A percentile compares a stretch with the other conserved stretches of the same genome.
phyloP scores from a whole-genome alignment of 2,888 invertebrate genomes.

The Ophion costatus region DNA sequence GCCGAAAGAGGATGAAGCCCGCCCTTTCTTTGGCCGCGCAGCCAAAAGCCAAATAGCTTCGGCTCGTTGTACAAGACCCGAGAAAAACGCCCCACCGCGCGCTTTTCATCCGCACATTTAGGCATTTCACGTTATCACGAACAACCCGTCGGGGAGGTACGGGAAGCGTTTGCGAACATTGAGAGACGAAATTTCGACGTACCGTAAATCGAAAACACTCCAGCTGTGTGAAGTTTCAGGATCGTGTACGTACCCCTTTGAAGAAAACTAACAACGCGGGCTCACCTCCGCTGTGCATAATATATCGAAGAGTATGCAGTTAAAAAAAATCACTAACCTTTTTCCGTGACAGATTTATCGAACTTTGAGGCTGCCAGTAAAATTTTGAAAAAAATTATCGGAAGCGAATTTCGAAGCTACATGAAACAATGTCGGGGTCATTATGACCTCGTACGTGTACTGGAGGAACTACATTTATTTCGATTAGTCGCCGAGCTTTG shows the following conservation, averaged over 20 bases:
- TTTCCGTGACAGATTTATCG: no score
- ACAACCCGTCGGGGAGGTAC: not conserved
- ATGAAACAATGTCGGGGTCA: no score
- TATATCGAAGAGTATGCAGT: no score
- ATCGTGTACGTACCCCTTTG: not conserved
- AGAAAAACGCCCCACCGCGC: slow-evolving; percentile 15
- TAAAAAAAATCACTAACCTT: no score
- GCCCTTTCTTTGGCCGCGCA: slow-evolving; percentile 69
- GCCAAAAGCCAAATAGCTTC: slow-evolving; percentile 71
- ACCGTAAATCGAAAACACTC: not conserved
- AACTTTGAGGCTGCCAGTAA: no score
- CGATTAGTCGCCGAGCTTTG: no score
- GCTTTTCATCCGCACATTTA: slow-evolving; percentile 18
- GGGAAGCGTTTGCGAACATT: not conserved
- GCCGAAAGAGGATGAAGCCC: slow-evolving; percentile 61
- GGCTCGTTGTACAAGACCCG: slow-evolving; percentile 57
- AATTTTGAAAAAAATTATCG: no score
- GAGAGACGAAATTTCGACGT: not conserved
- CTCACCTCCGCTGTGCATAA: no score
- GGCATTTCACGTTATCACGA: not conserved
- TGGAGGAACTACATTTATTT: no score
- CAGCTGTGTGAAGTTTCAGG: not conserved
- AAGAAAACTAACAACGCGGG: not conserved
- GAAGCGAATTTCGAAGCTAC: no score
- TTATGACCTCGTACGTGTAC: no score